Conservation (phyloP, 2,888 invertebrate genomes). For the Lottia gigantea region DNA sequence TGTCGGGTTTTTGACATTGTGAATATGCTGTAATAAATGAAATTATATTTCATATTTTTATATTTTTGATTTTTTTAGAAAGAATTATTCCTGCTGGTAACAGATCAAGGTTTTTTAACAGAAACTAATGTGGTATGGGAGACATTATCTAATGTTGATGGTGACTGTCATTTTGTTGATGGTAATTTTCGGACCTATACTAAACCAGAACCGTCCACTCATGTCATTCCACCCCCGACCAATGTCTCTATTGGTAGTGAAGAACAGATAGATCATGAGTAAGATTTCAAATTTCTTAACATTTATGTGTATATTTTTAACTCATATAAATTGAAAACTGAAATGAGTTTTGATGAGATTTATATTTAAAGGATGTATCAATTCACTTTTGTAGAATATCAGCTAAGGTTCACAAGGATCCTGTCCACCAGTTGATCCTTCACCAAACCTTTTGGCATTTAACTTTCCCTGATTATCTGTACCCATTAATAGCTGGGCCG, state of each 20-base stretch:
- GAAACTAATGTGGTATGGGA: constrained; percentile 73
- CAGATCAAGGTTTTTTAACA: constrained; percentile 73
- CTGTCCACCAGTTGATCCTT: no score
- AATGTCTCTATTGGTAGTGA: constrained; percentile 53
- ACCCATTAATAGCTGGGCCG: no score
- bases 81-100: constrained; percentile 72
- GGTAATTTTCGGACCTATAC: constrained; percentile 69
- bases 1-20: no score
- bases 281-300: constrained; percentile 37
- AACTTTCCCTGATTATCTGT: no score
- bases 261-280: constrained; percentile 71
- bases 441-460: no score
- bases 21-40: no score
- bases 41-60: background rate
- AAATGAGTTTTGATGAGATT: no score
- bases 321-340: no score
- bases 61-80: constrained; percentile 59
- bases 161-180: constrained; percentile 72
- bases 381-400: no score
- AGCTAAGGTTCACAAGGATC: no score
- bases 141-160: constrained; percentile 72
- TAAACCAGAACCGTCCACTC: constrained; percentile 49
- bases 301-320: no score
- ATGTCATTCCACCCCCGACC: constrained; percentile 37
- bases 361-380: no score